Conservation (phyloP, 2,888 invertebrate species). For the Pseudeuparius sepicola region DNA sequence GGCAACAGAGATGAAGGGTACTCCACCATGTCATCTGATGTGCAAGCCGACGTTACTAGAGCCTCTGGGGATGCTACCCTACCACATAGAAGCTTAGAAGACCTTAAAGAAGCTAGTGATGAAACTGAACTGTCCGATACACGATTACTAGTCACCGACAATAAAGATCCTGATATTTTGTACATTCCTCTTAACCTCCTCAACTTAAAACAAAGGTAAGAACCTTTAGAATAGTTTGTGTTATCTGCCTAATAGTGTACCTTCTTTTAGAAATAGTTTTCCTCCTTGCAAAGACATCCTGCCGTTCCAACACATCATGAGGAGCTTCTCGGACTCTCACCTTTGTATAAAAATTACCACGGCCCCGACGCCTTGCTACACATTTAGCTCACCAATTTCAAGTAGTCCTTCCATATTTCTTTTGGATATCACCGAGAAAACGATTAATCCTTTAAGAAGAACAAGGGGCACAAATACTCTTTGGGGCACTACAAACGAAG, state of each 20-base stretch:
- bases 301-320: conserved; percentile 63
- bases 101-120: conserved; percentile 64
- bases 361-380: conserved; percentile 47
- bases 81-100: conserved; percentile 43
- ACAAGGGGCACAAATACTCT: conserved; percentile 44
- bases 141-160: conserved; percentile 47
- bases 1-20: conserved; percentile 74
- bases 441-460: conserved; percentile 44
- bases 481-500: conserved; percentile 32
- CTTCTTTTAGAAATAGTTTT: conserved; percentile 51
- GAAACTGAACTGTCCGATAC: conserved; percentile 53
- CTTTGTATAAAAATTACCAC: conserved; percentile 60
- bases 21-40: conserved; percentile 76
- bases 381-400: conserved; percentile 46
- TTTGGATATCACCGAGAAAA: conserved; percentile 50
- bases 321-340: conserved; percentile 67
- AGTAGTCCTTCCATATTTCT: conserved; percentile 52
- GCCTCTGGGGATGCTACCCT: conserved; percentile 43
- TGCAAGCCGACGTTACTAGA: conserved; percentile 58
- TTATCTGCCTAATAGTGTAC: background rate
- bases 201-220: conserved; percentile 36
- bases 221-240: background rate
- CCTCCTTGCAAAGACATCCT: conserved; percentile 59
- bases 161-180: conserved; percentile 53
- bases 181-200: conserved; percentile 57